Conservation (phyloP, 2,888 invertebrate genomes). For the Deilephila elpenor region DNA sequence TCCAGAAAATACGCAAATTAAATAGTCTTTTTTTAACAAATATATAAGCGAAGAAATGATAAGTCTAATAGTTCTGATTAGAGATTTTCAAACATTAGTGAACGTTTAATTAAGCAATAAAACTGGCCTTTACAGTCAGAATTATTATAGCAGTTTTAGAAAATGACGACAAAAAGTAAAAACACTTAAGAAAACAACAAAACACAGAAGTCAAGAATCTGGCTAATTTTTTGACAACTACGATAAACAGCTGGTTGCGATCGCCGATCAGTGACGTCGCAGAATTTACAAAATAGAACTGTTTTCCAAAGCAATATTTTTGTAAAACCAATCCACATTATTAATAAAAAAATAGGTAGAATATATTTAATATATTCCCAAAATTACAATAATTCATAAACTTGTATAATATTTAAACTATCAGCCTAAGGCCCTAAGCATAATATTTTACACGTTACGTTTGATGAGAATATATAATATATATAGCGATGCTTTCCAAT, state of each 20-base stretch:
- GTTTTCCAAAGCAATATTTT: not conserved
- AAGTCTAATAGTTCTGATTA: no score
- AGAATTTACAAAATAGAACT: not conserved
- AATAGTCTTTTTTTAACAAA: no score
- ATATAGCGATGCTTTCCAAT: no score
- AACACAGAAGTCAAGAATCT: not conserved
- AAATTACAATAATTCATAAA: no score
- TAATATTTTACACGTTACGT: no score
- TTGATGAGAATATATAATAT: no score
- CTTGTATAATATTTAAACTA: no score
- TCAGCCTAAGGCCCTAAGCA: no score
- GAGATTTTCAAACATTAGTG: not conserved
- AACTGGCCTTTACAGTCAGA: not conserved
- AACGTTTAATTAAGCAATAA: not conserved
- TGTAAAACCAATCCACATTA: not conserved
- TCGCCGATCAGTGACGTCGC: conserved; percentile 8
- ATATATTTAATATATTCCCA: not conserved
- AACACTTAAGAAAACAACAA: not conserved
- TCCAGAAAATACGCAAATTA: no score
- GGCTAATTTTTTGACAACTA: not conserved
- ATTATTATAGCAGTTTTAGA: not conserved
- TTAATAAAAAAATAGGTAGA: not conserved
- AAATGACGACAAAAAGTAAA: not conserved
- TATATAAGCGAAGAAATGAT: no score
- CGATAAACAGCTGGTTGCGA: conserved; percentile 20